Evolutionary conservation across 2,888 invertebrate genomes (phyloP), one percentile per base, ranked within the genome.

Genomic region (Cerastis rubricosa): DNA sequence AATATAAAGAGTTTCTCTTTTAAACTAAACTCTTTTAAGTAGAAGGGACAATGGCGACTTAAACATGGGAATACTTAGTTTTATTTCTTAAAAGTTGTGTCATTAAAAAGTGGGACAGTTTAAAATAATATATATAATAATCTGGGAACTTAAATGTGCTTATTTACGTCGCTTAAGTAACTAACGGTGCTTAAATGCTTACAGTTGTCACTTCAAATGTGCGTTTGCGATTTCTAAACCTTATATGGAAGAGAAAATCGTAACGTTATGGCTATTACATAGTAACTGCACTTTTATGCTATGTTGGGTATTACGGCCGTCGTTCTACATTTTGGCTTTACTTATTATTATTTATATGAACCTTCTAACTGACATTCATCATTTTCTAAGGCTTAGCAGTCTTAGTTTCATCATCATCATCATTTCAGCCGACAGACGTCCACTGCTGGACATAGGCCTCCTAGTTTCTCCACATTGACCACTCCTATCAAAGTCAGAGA

Each of bases 1-100:
- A 91, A 90, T 89, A 83, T 79, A 63, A 29, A 69, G 61, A 64
- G 90, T 91, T 91, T 91, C 91, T 89, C 91, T 91, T 91, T 90
- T 84, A 82, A 86, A 88, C 80, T 80, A 78, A 78, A 78, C 57
- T 75, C 78, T 82, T 76, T 78, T 77, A 71, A 75, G 79, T 77
- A 81, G 40, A 51, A 75, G 79, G 84, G 75, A 86, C 87, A 87
- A 84, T 85, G 64, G 77, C 47, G 73, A 59, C 77, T 78, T 40
- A 70, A 65, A 61, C 54, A 77, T 87, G 87, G 75, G 86, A 86
- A 87, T 82, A 63, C 64, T 78, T 84, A 47, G 54, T 49, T 72
- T 75, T 70, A 59, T 76, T 76, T 63, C 71, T 40, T 67, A 43
- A 43, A 49, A 61, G 66, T 71, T 81, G 74, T 63, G 71, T 76